Conservation (phyloP, 2,113 vertebrate species). For the Festucalex cinctus region DNA sequence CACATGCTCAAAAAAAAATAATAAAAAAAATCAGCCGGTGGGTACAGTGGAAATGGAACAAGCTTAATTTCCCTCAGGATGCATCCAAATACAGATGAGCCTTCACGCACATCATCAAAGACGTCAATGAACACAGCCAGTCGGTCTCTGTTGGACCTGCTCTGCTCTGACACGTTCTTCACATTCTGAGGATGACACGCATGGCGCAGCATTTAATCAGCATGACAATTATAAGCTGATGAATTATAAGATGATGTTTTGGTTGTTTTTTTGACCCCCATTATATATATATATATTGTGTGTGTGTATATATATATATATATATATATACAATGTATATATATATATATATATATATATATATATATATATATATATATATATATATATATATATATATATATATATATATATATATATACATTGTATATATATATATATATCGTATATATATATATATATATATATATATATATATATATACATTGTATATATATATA, state of each 20-base stretch:
- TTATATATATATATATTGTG: neutral
- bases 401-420: too few species aligned
- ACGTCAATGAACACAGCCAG: constrained; percentile 68
- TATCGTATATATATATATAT: too few species aligned
- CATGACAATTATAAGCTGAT: too few species aligned
- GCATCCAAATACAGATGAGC: constrained; percentile 73
- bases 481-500: too few species aligned
- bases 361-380: too few species aligned
- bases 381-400: too few species aligned
- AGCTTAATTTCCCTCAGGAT: constrained; percentile 82
- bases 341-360: too few species aligned
- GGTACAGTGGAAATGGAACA: constrained; percentile 64
- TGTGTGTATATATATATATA: too few species aligned
- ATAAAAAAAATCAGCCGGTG: constrained; percentile 25
- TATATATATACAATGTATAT: too few species aligned
- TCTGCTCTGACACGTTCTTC: constrained; percentile 54
- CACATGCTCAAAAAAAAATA: constrained; percentile 38
- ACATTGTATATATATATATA: too few species aligned
- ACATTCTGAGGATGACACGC: constrained; percentile 62
- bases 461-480: too few species aligned
- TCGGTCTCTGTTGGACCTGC: constrained; percentile 55
- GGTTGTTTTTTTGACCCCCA: neutral
- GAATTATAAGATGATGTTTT: too few species aligned
- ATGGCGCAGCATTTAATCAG: constrained; percentile 21
- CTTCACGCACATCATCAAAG: constrained; percentile 77